phyloP scores from a whole-genome alignment of 2,113 vertebrate genomes.

The Microcebus tavaratra region DNA sequence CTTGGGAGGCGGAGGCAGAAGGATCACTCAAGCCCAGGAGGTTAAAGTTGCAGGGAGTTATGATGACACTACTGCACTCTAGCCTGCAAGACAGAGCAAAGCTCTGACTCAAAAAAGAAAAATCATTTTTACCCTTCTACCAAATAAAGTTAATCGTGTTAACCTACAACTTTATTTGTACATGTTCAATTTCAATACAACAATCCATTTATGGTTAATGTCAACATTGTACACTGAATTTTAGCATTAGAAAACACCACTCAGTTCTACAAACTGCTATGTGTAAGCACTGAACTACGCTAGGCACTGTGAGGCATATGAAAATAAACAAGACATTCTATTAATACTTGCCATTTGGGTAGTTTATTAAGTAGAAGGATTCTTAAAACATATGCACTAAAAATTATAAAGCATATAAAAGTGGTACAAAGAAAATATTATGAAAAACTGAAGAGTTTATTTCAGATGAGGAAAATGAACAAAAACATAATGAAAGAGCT shows the following conservation, averaged over 20 bases:
- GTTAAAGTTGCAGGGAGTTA: too few relatives aligned
- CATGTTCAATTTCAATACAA: not conserved
- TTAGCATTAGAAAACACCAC: not conserved
- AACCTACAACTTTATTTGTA: not conserved
- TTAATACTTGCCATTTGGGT: not conserved
- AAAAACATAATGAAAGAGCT: not conserved
- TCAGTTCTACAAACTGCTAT: not conserved
- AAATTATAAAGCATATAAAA: not conserved
- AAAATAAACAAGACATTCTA: not conserved
- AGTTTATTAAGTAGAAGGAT: not conserved
- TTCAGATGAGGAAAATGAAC: not conserved
- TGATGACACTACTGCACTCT: too few relatives aligned
- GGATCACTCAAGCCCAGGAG: too few relatives aligned
- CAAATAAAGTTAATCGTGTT: not conserved
- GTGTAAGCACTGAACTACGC: not conserved
- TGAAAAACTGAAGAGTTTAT: not conserved
- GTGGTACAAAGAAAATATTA: not conserved
- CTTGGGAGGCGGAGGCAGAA: too few relatives aligned
- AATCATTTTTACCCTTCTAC: not conserved
- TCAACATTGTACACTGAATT: not conserved
- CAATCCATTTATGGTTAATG: not conserved
- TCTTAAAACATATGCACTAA: not conserved
- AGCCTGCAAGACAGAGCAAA: too few relatives aligned
- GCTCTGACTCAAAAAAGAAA: not conserved
- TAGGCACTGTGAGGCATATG: not conserved